Conservation (phyloP, 1,140 invertebrate genomes). For the Cyrtorhinus lividipennis region DNA sequence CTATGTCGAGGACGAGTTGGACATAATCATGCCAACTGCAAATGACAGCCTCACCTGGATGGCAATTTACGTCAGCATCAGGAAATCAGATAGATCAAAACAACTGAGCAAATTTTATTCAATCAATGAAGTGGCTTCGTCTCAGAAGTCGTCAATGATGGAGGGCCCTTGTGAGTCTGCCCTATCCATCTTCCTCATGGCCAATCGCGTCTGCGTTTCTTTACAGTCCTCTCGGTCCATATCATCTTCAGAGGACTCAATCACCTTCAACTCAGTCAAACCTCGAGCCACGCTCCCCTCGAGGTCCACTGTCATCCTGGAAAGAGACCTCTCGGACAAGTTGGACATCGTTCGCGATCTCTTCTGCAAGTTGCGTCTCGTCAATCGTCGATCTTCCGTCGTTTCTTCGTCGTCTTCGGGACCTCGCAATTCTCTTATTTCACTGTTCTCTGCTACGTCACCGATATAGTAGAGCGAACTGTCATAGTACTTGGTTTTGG, state of each 20-base stretch:
- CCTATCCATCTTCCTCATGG: no score
- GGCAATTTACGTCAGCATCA: no score
- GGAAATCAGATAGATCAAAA: no score
- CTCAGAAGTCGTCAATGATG: no score
- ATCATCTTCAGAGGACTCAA: background rate
- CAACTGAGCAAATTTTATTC: no score
- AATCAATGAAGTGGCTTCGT: no score
- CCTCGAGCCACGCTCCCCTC: background rate
- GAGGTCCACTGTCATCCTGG: background rate
- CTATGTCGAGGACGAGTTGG: no score
- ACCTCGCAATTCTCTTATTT: background rate
- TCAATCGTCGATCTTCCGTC: background rate
- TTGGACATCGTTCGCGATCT: background rate
- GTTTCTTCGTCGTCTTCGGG: background rate
- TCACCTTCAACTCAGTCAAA: background rate
- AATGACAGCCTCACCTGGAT: no score
- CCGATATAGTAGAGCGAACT: background rate
- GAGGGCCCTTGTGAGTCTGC: no score
- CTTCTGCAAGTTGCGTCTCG: background rate
- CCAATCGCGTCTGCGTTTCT: background rate
- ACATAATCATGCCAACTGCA: no score
- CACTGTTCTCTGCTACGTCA: background rate
- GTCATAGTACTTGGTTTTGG: slow-evolving; percentile 2
- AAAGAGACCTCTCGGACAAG: background rate
- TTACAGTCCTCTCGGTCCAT: background rate